phyloP scores from a whole-genome alignment of 2,888 invertebrate species.

The Epinotia bilunana region DNA sequence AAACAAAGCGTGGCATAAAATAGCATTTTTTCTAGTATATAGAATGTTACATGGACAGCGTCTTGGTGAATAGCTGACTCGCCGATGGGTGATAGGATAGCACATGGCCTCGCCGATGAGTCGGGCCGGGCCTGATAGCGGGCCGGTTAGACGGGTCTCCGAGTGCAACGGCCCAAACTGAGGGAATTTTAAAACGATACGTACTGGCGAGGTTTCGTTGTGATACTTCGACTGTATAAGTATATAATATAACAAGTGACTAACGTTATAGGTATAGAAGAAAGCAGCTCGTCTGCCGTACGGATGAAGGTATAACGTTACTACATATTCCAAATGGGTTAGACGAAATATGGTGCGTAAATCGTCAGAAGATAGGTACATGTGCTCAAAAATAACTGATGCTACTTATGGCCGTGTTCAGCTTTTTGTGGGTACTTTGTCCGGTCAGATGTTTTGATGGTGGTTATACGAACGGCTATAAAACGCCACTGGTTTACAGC shows the following conservation, averaged over 20 bases:
- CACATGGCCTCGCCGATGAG: constrained; percentile 77
- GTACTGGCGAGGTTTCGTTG: constrained; percentile 74
- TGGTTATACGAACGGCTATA: background rate
- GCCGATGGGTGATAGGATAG: constrained; percentile 79
- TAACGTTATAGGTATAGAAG: background rate
- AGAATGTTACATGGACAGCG: background rate
- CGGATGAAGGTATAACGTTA: background rate
- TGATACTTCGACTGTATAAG: constrained; percentile 53
- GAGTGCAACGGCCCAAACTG: constrained; percentile 84
- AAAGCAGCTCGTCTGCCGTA: background rate
- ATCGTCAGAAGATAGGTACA: too few species aligned
- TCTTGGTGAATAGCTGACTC: constrained; percentile 61
- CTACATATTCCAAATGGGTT: background rate
- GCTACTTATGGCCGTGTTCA: too few species aligned
- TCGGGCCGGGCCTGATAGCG: constrained; percentile 80
- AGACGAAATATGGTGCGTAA: too few species aligned
- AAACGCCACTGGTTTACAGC: too few species aligned
- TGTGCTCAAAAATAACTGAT: background rate
- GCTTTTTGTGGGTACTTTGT: background rate
- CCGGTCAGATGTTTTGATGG: background rate
- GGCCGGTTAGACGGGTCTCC: constrained; percentile 82
- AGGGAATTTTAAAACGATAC: constrained; percentile 79
- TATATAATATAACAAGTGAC: background rate
- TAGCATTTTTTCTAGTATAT: background rate
- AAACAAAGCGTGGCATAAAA: background rate